phyloP scores from a whole-genome alignment of 2,113 vertebrate species.

The Spilogale gracilis region DNA sequence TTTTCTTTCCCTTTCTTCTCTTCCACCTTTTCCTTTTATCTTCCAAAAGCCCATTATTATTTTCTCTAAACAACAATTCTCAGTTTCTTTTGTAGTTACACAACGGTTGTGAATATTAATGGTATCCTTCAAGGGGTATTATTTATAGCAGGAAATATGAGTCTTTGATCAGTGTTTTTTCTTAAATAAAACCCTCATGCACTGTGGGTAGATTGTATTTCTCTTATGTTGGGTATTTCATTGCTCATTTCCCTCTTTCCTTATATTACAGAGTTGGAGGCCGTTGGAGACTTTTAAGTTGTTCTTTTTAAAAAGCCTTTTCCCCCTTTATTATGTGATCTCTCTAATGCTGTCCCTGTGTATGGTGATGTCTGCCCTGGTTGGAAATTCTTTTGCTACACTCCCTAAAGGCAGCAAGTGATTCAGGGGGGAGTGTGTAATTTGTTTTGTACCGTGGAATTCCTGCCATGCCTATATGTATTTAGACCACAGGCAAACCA shows the following conservation, averaged over 20 bases:
- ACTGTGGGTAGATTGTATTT: slow-evolving; percentile 75
- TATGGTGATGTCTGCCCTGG: slow-evolving; percentile 84
- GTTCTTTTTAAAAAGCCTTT: slow-evolving; percentile 76
- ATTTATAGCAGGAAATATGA: slow-evolving; percentile 83
- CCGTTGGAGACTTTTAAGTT: slow-evolving; percentile 82
- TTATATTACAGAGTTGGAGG: slow-evolving; percentile 78
- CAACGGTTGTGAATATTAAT: slow-evolving; percentile 90
- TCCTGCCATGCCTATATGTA: slow-evolving; percentile 91
- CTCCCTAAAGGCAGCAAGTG: slow-evolving; percentile 88
- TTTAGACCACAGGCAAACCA: slow-evolving; percentile 91
- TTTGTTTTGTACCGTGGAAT: slow-evolving; percentile 89
- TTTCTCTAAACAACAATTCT: slow-evolving; percentile 86
- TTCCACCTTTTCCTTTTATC: slow-evolving; percentile 86
- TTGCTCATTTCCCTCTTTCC: slow-evolving; percentile 82
- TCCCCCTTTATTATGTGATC: slow-evolving; percentile 83
- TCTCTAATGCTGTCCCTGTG: slow-evolving; percentile 78
- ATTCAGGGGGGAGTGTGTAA: slow-evolving; percentile 88
- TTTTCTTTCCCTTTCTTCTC: slow-evolving; percentile 62
- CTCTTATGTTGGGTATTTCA: slow-evolving; percentile 80
- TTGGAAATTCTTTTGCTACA: slow-evolving; percentile 85
- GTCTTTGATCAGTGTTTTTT: slow-evolving; percentile 87
- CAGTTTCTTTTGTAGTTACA: slow-evolving; percentile 86
- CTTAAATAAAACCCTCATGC: slow-evolving; percentile 78
- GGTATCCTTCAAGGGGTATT: slow-evolving; percentile 85
- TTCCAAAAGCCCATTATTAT: slow-evolving; percentile 83